phyloP scores from a whole-genome alignment of 2,113 vertebrate genomes.

The Dipodomys ordii region DNA sequence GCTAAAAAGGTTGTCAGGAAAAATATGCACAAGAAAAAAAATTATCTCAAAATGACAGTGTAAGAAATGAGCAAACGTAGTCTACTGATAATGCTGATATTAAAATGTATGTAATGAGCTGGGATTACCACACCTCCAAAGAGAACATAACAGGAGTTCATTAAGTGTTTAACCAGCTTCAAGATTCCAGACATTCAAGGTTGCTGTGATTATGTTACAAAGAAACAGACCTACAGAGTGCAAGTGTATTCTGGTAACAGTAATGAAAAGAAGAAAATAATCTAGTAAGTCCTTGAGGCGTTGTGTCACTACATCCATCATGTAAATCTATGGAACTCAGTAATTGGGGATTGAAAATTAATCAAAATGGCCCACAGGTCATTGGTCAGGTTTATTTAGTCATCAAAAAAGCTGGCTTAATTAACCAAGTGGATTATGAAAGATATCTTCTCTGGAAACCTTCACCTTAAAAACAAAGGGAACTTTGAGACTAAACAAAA shows the following conservation, averaged over 20 bases:
- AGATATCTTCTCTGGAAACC: conserved; percentile 75
- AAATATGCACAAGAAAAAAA: conserved; percentile 41
- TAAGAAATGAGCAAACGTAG: conserved; percentile 51
- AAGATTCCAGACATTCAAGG: conserved; percentile 61
- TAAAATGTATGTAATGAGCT: conserved; percentile 2
- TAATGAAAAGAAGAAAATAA: conserved; percentile 56
- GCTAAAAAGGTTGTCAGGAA: conserved; percentile 49
- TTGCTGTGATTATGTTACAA: conserved; percentile 58
- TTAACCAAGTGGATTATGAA: conserved; percentile 74
- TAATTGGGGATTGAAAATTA: conserved; percentile 69
- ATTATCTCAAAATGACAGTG: conserved; percentile 35
- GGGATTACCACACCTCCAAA: conserved; percentile 16
- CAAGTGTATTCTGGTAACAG: not conserved
- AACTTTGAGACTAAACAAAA: conserved; percentile 81
- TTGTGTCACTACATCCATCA: conserved; percentile 66
- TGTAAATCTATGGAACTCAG: conserved; percentile 53
- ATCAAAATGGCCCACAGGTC: conserved; percentile 73
- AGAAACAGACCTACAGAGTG: conserved; percentile 56
- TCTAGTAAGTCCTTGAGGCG: conserved; percentile 65
- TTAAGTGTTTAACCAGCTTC: conserved; percentile 59
- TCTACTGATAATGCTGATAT: not conserved
- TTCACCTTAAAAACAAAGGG: conserved; percentile 64
- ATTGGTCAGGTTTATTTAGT: conserved; percentile 76
- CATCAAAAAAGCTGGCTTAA: conserved; percentile 71
- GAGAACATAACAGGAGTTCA: conserved; percentile 25